phyloP scores from a whole-genome alignment of 2,113 vertebrate genomes.

The Uropsilus gracilis region DNA sequence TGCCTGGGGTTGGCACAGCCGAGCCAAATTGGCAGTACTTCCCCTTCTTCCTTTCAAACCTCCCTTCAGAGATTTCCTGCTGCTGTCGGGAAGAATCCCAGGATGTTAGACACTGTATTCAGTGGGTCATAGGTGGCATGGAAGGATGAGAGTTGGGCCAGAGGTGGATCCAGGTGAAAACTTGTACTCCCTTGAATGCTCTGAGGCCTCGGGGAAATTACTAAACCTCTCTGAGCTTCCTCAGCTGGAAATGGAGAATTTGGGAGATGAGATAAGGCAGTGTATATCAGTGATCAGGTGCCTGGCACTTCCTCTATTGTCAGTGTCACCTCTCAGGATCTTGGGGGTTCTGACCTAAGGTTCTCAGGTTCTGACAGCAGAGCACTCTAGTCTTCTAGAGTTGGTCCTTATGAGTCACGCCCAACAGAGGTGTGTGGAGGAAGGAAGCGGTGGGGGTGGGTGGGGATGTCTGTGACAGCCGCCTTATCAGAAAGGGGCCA shows the following conservation, averaged over 20 bases:
- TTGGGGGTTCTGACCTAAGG: background rate
- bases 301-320: background rate
- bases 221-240: background rate
- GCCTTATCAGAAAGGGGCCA: background rate
- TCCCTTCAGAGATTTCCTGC: conserved; percentile 47
- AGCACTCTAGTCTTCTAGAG: background rate
- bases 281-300: background rate
- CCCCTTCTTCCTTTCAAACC: conserved; percentile 51
- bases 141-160: background rate
- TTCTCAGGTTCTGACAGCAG: background rate
- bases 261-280: background rate
- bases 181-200: background rate
- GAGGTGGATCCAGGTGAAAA: background rate
- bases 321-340: background rate
- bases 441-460: background rate
- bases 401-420: background rate
- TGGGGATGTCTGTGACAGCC: background rate
- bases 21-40: conserved; percentile 60
- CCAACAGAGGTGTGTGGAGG: background rate
- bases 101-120: background rate
- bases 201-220: background rate
- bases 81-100: background rate
- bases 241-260: conserved; percentile 2
- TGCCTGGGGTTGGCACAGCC: conserved; percentile 34
- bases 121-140: background rate